A percentile compares a stretch with the other conserved stretches of the same genome.
phyloP scores from a whole-genome alignment of 2,797 vertebrate genomes.

The Poeciliopsis presidionis region DNA sequence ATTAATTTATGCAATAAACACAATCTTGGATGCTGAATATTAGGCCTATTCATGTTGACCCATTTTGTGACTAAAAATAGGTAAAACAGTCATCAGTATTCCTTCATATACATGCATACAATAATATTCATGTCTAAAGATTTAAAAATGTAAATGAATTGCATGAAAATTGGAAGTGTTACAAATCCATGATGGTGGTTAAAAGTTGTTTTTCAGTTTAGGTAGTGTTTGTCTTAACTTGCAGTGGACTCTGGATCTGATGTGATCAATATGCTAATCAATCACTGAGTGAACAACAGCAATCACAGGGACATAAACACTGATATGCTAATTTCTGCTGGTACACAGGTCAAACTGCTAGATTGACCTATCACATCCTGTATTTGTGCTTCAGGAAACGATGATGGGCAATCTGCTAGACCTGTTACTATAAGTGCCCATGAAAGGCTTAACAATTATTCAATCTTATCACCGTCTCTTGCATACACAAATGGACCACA shows the following conservation, averaged over 20 bases:
- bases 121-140: not conserved
- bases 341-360: slow-evolving; percentile 28
- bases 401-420: slow-evolving; percentile 5
- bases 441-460: not conserved
- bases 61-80: not conserved
- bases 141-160: not conserved
- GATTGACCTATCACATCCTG: slow-evolving; percentile 17
- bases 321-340: slow-evolving; percentile 41
- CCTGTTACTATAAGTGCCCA: slow-evolving; percentile 8
- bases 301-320: slow-evolving; percentile 26
- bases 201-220: slow-evolving; percentile 25
- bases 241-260: slow-evolving; percentile 9
- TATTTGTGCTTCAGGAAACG: not conserved
- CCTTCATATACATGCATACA: not conserved
- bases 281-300: slow-evolving; percentile 34
- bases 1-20: not conserved
- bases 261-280: slow-evolving; percentile 48
- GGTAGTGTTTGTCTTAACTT: slow-evolving; percentile 12
- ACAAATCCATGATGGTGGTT: not conserved
- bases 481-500: not conserved
- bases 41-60: not conserved
- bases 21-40: not conserved
- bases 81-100: not conserved
- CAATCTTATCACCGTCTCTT: not conserved
- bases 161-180: not conserved